Conservation (phyloP, 1,140 invertebrate species). For the Diachasmimorpha longicaudata region DNA sequence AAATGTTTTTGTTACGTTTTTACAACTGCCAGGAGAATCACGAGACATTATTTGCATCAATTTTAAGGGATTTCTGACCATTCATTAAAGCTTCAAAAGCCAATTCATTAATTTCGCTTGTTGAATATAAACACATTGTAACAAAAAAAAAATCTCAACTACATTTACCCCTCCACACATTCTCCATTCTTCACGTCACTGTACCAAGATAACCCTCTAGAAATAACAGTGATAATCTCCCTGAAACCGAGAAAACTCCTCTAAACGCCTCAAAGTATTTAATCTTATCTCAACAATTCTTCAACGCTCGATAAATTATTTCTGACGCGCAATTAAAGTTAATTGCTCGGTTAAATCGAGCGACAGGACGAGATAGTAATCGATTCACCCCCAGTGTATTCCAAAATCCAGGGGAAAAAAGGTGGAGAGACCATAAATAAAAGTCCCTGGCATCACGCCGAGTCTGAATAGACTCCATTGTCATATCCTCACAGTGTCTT, state of each 20-base stretch:
- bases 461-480: not conserved
- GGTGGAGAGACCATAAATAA: not conserved
- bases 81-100: too few species aligned
- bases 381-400: not conserved
- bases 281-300: not conserved
- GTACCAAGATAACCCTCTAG: not conserved
- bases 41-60: not conserved
- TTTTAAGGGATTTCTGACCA: not conserved
- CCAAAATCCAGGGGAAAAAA: not conserved
- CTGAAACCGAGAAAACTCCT: not conserved
- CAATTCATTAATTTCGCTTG: too few species aligned
- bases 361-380: not conserved
- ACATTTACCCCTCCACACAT: not conserved
- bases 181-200: not conserved
- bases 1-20: not conserved
- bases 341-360: slow-evolving; percentile 5
- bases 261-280: not conserved
- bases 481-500: not conserved
- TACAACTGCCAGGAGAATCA: not conserved
- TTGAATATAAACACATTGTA: too few species aligned
- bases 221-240: not conserved
- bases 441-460: not conserved
- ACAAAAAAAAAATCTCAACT: not conserved
- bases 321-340: not conserved
- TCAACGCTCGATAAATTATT: not conserved